phyloP scores from a whole-genome alignment of 2,797 vertebrate genomes.

The Alca torda region DNA sequence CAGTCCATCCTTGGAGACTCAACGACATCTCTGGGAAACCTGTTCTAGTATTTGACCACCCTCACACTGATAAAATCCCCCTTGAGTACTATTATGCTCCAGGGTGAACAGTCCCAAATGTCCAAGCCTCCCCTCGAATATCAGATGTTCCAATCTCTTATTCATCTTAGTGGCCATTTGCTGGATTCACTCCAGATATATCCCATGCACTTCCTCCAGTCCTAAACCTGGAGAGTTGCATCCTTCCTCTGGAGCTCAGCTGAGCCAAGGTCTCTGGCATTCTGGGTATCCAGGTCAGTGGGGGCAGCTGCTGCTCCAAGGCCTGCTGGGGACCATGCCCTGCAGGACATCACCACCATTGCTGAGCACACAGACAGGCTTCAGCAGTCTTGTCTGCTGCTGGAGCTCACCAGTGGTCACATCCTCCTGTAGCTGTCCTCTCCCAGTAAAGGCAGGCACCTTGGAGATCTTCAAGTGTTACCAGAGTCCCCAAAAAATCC shows the following conservation, averaged over 20 bases:
- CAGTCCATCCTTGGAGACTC: background rate
- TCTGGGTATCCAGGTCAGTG: background rate
- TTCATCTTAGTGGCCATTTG: background rate
- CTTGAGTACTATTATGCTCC: background rate
- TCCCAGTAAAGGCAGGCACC: background rate
- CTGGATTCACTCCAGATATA: background rate
- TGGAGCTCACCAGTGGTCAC: accelerated
- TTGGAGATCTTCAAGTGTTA: background rate
- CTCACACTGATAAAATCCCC: background rate
- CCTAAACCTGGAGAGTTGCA: background rate
- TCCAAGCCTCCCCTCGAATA: background rate
- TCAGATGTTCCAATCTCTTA: accelerated
- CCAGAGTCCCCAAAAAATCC: background rate
- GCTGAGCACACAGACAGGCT: too few relatives aligned
- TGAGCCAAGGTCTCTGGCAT: background rate
- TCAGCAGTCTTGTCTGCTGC: background rate
- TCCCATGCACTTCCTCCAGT: background rate
- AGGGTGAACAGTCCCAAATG: background rate
- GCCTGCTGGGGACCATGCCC: background rate
- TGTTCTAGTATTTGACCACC: background rate
- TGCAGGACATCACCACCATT: background rate
- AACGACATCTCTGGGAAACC: background rate
- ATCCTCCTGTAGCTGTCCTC: background rate
- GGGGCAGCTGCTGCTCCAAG: background rate
- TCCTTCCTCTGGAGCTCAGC: background rate